phyloP scores from a whole-genome alignment of 1,140 invertebrate genomes.

The Rhagoletis pomonella region DNA sequence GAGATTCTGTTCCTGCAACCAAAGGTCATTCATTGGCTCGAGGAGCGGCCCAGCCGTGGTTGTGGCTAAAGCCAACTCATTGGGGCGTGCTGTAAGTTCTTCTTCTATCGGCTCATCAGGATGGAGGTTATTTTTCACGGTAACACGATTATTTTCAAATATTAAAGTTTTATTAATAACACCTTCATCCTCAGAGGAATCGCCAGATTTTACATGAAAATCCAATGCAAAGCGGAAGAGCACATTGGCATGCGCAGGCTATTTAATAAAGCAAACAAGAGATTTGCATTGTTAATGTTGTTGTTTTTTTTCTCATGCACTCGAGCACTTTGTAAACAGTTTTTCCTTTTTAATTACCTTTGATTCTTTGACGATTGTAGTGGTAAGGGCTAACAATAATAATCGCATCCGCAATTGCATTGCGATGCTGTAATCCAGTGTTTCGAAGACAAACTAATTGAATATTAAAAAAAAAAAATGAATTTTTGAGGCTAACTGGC shows the following conservation, averaged over 20 bases:
- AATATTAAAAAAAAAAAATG: too few relatives aligned
- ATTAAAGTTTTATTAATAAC: slow-evolving; percentile 30
- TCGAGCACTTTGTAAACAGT: neutral
- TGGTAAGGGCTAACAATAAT: neutral
- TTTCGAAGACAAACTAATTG: neutral
- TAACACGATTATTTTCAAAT: neutral
- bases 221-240: slow-evolving; percentile 51
- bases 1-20: slow-evolving; percentile 22
- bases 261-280: neutral
- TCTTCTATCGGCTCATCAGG: neutral
- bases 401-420: neutral
- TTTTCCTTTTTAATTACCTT: neutral
- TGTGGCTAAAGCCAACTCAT: neutral
- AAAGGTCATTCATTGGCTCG: slow-evolving; percentile 19
- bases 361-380: neutral
- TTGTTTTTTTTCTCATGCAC: neutral
- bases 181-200: neutral
- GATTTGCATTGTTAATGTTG: neutral
- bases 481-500: neutral
- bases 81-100: neutral
- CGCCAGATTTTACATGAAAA: slow-evolving; percentile 44
- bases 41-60: neutral
- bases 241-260: slow-evolving; percentile 26
- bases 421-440: neutral
- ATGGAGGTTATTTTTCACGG: slow-evolving; percentile 14